Conservation (phyloP, 2,797 vertebrate genomes). For the Liparis tanakae region DNA sequence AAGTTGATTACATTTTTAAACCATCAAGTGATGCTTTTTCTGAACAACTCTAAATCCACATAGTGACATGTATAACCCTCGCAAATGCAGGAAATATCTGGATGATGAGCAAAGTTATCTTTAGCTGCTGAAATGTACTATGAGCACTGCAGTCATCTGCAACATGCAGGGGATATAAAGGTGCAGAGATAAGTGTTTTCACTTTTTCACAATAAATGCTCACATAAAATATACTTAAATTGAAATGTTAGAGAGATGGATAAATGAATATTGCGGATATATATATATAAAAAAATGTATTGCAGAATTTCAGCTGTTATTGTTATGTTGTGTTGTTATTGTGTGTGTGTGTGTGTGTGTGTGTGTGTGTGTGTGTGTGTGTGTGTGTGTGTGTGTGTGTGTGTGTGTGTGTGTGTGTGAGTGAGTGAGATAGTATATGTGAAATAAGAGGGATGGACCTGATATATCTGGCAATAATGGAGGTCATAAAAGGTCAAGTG, state of each 20-base stretch:
- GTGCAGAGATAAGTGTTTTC: neutral
- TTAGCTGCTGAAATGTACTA: constrained; percentile 38
- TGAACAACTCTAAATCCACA: constrained; percentile 2
- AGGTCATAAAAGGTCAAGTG: constrained; percentile 34
- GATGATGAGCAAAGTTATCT: constrained; percentile 37
- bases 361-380: neutral
- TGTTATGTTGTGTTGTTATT: no score
- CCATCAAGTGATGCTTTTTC: neutral
- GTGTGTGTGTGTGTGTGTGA: neutral
- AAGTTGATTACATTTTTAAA: constrained; percentile 1
- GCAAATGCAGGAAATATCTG: constrained; percentile 28
- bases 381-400: neutral
- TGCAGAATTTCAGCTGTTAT: no score
- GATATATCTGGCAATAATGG: constrained; percentile 22
- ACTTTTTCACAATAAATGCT: no score
- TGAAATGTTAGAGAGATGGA: no score
- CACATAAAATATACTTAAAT: no score
- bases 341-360: neutral
- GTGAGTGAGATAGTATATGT: neutral
- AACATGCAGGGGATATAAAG: constrained; percentile 17
- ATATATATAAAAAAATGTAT: no score
- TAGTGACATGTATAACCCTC: constrained; percentile 1
- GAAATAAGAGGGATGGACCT: constrained; percentile 16
- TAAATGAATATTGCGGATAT: no score
- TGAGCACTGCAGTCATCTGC: constrained; percentile 12